Base-by-base conservation (phyloP, 1,140 invertebrate species). In the Gonatopus flavifemur region DNA sequence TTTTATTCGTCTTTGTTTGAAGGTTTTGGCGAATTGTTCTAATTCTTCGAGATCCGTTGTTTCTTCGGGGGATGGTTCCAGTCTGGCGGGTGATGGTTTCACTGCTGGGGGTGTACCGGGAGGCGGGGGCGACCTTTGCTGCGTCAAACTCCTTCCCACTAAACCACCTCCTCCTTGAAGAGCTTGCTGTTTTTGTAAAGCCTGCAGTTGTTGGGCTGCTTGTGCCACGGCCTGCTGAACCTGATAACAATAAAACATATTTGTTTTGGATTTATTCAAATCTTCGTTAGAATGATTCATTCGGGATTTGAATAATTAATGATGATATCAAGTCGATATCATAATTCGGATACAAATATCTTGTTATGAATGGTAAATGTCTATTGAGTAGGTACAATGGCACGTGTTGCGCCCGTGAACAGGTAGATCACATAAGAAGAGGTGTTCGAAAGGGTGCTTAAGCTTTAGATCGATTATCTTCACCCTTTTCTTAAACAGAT, bases 21-120 rank as follows among this genome's bases (percentile, higher is more conserved):
- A 98, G 6, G 92, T 94, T 74, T 97, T 96, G 22, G 95, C 94
- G 72, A 98, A 98, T 66, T 96, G 93, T 74, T 97, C 94, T 21
- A 98, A 80, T 70, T 98, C 95, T 74, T 96, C 94, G 20, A 98
- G 83, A 74, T 97, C 94, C 8, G 93, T 94, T 10, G 93, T 93
- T 74, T 96, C 94, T 66, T 97, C 93, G 0, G 88, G 85, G 12
- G 88, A 86, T 9, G 90, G 88, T 64, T 93, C 90, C 50, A 92
- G 78, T 49, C 74, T 77, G 24, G 80, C 80, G 2, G 78, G 81
- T 67, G 67, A 80, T 58, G 76, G 74, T 70, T 77, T 80, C 55
- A 78, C 78, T 67, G 77, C 67, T 49, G 66, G 73, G 53, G 69
- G 79, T 24, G 73, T 68, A 41, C 62, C 67, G 33, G 77, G 55